Conservation (phyloP, 2,113 vertebrate species). For the Peromyscus leucopus region DNA sequence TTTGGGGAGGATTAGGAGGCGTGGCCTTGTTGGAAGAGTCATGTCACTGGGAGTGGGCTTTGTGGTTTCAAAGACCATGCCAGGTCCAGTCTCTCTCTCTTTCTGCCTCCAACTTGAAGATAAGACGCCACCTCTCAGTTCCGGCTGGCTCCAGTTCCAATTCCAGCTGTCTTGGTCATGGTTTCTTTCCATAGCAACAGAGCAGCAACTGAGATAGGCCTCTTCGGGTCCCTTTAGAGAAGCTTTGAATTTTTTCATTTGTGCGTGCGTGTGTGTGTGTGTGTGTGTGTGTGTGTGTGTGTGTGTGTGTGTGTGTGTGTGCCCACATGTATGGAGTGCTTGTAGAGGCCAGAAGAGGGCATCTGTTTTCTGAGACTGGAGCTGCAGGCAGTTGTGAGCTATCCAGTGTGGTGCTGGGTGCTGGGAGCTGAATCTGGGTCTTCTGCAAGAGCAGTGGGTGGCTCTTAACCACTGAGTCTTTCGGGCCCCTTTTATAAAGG, state of each 20-base stretch:
- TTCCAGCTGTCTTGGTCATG: background rate
- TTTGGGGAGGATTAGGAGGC: background rate
- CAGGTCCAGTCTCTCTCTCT: background rate
- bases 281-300: background rate
- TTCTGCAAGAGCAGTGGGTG: background rate
- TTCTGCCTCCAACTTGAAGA: background rate
- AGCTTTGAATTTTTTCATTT: background rate
- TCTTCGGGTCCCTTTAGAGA: background rate
- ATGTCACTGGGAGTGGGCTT: background rate
- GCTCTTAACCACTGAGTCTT: background rate
- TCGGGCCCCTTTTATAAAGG: background rate
- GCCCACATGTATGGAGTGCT: background rate
- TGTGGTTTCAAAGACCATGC: background rate
- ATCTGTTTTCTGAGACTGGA: background rate
- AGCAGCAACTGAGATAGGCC: background rate
- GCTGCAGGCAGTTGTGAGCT: background rate
- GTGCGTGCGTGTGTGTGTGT: background rate
- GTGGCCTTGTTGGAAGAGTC: background rate
- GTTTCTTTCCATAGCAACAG: background rate
- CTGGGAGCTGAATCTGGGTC: background rate
- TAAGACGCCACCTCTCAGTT: background rate
- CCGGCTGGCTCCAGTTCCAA: background rate
- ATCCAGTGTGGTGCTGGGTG: background rate
- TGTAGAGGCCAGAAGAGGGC: background rate
- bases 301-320: background rate